Evolutionary conservation across 2,888 invertebrate genomes (phyloP), one percentile per base, ranked within the genome.

Genomic region (Melinaea marsaeus): DNA sequence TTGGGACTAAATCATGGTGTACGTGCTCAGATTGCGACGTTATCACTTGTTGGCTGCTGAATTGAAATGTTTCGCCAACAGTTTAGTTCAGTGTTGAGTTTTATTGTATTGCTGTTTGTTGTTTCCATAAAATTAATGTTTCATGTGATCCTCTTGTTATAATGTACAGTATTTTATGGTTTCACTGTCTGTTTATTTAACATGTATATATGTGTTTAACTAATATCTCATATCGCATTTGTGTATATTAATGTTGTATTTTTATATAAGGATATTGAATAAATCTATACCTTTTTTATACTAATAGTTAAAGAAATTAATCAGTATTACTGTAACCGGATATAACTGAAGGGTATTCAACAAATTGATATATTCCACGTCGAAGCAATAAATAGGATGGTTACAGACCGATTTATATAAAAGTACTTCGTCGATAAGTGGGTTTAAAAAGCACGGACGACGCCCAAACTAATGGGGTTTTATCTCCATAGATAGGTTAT

Each of bases 41-140:
- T 73, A 75, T 71, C 70, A 74, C 70, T 67, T 72, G 67, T 73
- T 71, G 67, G 66, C 69, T 64, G 69, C 65, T 66, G 57, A 65
- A 71, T 73, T 73, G 67, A 63, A 72, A 68, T 67, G 69, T 65
- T 69, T 56, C 63, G 68, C 66, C 65, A 64, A 61, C 69, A 62
- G 59, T 64, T 72, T 63, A 67, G 58, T 69, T 65, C 48, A 60
- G 65, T 61, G 63, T 47, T 46, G 59, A 48, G 33, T 47, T 58
- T 55, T 61, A 46, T 62, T 65, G 60, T 60, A 58, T 61, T 63
- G 57, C 47, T 32, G n/a, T 57, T 22, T 60, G n/a, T 60, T 54
- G 60, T 60, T 60, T 33, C 33, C 45, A 60, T 54, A 55, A 54
- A 54, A 60, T 35, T 45, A 54, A 60, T 45, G 5, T 45, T 55